Evolutionary conservation across 2,113 vertebrate species (phyloP).

Genomic region (Tetraodon nigroviridis): DNA sequence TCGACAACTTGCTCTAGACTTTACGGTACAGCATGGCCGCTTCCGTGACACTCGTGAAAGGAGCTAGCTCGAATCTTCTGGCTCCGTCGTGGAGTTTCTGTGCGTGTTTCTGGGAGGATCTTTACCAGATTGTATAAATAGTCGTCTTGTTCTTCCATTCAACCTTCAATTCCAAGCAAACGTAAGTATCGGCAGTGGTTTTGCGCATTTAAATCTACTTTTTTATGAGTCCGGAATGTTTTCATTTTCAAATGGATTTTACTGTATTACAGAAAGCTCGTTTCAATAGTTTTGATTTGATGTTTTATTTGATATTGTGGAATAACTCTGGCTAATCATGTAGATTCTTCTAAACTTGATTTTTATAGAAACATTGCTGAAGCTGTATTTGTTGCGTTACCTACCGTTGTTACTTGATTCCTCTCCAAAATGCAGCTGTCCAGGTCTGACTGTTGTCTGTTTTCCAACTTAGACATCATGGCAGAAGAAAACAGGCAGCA

Average conservation of each 20-base stretch:
- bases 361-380: background rate
- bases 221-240: too few species aligned
- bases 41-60: constrained; percentile 30
- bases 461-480: constrained; percentile 51
- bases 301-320: background rate
- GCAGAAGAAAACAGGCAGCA: constrained; percentile 64
- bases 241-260: too few species aligned
- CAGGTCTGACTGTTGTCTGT: background rate
- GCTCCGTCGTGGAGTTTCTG: constrained; percentile 23
- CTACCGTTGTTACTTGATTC: background rate
- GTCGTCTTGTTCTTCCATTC: background rate
- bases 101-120: constrained; percentile 3
- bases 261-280: too few species aligned
- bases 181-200: constrained; percentile 12
- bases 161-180: background rate
- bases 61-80: constrained; percentile 58
- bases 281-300: background rate
- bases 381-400: background rate
- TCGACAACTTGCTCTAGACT: background rate
- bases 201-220: background rate
- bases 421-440: background rate
- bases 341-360: background rate
- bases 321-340: background rate
- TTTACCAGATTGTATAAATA: too few species aligned
- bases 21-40: constrained; percentile 64